Conservation (phyloP, 2,797 vertebrate genomes). For the Notamacropus eugenii region DNA sequence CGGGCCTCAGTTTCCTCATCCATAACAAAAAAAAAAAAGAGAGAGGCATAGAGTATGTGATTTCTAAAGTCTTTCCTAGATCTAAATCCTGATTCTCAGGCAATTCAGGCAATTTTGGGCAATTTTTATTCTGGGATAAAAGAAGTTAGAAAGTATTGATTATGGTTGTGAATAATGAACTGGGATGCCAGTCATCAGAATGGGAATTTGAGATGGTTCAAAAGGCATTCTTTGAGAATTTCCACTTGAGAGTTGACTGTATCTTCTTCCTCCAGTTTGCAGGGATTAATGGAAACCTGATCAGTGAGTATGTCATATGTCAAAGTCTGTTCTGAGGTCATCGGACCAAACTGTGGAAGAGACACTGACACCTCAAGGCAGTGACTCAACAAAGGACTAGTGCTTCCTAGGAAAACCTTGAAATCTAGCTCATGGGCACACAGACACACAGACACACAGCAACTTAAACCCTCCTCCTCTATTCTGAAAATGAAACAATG, state of each 20-base stretch:
- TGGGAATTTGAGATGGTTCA: background rate
- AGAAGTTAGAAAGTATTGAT: background rate
- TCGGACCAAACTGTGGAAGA: background rate
- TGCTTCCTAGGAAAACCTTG: slow-evolving; percentile 10
- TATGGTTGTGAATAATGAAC: background rate
- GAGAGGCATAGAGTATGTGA: background rate
- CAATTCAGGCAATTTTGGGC: background rate
- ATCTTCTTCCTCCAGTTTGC: background rate
- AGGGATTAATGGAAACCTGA: background rate
- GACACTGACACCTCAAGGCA: background rate
- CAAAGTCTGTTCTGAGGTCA: background rate
- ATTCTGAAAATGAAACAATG: slow-evolving; percentile 27
- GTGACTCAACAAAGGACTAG: slow-evolving; percentile 23
- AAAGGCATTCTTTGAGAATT: slow-evolving; percentile 3
- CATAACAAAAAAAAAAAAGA: background rate
- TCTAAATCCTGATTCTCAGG: background rate
- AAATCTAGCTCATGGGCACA: background rate
- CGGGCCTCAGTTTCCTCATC: background rate
- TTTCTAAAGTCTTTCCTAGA: background rate
- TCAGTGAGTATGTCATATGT: slow-evolving; percentile 6
- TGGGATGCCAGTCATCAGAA: background rate
- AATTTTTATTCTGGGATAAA: background rate
- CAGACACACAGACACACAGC: background rate
- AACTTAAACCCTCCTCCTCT: background rate
- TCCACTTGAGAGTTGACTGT: background rate